Base-by-base conservation (phyloP, 2,797 vertebrate species). In the Characodon lateralis region DNA sequence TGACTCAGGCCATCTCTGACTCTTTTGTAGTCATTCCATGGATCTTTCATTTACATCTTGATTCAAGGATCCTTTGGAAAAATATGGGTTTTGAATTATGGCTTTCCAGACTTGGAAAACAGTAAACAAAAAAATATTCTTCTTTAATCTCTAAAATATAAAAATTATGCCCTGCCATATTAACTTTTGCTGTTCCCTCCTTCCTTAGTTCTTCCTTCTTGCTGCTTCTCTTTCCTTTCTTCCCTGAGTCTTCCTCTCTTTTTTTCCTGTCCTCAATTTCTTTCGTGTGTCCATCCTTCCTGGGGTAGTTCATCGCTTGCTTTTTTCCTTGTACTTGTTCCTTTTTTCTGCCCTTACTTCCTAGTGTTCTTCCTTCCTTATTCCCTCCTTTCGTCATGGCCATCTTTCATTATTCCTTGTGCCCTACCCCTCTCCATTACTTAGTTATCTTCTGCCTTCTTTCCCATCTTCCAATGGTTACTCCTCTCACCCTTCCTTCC, bases 11-110 rank as follows among this genome's bases (percentile, higher is more conserved):
- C 56, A 50, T 82, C 79, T 78, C 73, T 82, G 71, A 76, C 73
- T 41, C 78, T 84, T 80, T 87, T 80, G 65, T 87, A 71, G 76
- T 86, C 85, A 78, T 88, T 83, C 87, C 3, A 8, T 39, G 82
- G 72, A 86, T 93, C 89, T 92, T 89, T 87, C 91, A 91, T 91
- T 89, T 80, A 65, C 85, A 69, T 55, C 78, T 90, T 91, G 84
- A 89, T 90, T 89, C 82, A 26, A 9, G 66, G 6, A 69, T 48
- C 24, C 41, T n/a, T 24, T 48, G 24, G 43, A 69, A 46, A 46
- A 26, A 5, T 46, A 69, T 69, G 12, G 66, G 26, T 46, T 46
- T 14, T 46, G 41, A 69, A 43, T 43, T 68, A n/a, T n/a, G 13
- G 41, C 24, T 48, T 48, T 69, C 5, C 41, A 69, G 41, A 16